These are phyloP conservation scores for Drosophila maculinotata DNA, from an alignment of 2,888 invertebrate species.

Conservation along the genomic window DNA sequence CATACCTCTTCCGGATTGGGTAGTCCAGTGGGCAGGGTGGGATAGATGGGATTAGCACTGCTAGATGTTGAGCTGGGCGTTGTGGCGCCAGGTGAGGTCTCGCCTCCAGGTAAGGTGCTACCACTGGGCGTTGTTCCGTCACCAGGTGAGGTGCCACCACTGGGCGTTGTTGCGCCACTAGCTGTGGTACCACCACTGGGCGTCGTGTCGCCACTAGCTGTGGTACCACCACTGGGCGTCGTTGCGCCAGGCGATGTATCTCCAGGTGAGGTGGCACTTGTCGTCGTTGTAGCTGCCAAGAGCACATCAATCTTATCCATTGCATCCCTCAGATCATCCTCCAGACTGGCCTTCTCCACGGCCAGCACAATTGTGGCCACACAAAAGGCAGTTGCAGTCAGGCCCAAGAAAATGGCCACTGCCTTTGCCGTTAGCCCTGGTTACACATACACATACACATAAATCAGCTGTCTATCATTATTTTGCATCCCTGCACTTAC, in stretches of 20 bases:
- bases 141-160: slow-evolving; percentile 10
- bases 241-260: slow-evolving; percentile 5
- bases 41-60: slow-evolving; percentile 53
- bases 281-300: slow-evolving; percentile 40
- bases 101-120: slow-evolving; percentile 8
- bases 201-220: slow-evolving; percentile 17
- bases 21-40: slow-evolving; percentile 78
- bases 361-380: slow-evolving; percentile 87
- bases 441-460: slow-evolving; percentile 1
- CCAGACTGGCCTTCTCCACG: slow-evolving; percentile 83
- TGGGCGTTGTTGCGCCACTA: background rate
- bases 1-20: slow-evolving; percentile 80
- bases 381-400: slow-evolving; percentile 84
- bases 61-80: slow-evolving; percentile 36
- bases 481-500: slow-evolving; percentile 45
- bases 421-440: slow-evolving; percentile 76
- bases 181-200: slow-evolving; percentile 9
- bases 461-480: background rate
- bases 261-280: slow-evolving; percentile 8
- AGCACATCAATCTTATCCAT: slow-evolving; percentile 71
- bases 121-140: slow-evolving; percentile 7
- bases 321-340: slow-evolving; percentile 80
- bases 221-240: slow-evolving; percentile 4
- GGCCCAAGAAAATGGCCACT: slow-evolving; percentile 78
- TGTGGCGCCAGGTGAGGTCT: background rate